Evolutionary conservation across 2,888 invertebrate species (phyloP).

Genomic region (Epiblema foenella): DNA sequence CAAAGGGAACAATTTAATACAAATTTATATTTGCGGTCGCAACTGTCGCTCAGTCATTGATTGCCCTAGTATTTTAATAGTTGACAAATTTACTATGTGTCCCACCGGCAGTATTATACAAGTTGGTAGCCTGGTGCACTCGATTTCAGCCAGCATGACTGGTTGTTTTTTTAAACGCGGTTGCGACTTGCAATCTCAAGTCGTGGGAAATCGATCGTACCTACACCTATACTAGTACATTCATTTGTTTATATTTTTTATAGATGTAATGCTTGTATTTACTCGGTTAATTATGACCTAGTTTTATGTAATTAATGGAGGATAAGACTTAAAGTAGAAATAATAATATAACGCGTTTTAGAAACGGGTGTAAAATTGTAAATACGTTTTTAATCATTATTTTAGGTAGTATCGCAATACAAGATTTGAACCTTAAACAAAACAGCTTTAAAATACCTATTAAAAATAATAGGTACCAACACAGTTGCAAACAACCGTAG

Average conservation of each 20-base stretch:
- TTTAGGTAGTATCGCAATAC: too few species aligned
- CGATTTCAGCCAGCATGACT: constrained; percentile 37
- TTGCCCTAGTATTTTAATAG: constrained; percentile 12
- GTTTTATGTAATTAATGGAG: background rate
- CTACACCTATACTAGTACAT: constrained; percentile 29
- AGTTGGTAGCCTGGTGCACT: constrained; percentile 24
- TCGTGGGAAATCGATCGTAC: constrained; percentile 41
- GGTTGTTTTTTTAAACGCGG: constrained; percentile 32
- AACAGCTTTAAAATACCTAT: too few species aligned
- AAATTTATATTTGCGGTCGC: constrained; percentile 23
- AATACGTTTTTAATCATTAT: too few species aligned
- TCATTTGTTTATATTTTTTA: constrained; percentile 35
- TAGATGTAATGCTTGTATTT: background rate
- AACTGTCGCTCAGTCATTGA: background rate
- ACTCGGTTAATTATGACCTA: constrained; percentile 20
- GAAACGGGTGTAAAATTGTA: too few species aligned
- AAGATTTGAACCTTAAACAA: too few species aligned
- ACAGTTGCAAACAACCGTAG: too few species aligned
- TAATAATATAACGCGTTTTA: too few species aligned
- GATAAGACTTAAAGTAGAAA: too few species aligned
- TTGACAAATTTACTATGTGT: background rate
- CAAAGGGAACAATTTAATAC: constrained; percentile 34
- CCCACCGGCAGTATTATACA: constrained; percentile 15
- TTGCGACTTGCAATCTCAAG: constrained; percentile 27
- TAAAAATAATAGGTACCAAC: too few species aligned